A percentile compares a stretch with the other conserved stretches of the same genome.
Evolutionary conservation across 2,888 invertebrate genomes (phyloP).

Genomic region (Barypeithes pellucidus): DNA sequence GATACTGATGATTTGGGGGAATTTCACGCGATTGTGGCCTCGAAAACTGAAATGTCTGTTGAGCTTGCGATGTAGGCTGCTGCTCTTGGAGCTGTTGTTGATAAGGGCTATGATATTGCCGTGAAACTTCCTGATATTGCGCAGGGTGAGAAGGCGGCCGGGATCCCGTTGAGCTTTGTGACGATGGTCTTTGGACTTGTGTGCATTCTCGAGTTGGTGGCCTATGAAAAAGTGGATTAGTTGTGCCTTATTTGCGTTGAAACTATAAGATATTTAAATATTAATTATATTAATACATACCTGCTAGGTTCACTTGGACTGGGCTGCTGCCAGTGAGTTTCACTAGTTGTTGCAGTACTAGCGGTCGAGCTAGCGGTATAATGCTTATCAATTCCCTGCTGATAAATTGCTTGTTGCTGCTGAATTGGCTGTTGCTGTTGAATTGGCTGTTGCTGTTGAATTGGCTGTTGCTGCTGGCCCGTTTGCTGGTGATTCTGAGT

Average conservation of each 20-base stretch:
- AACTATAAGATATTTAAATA: not conserved
- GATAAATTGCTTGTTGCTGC: slow-evolving; percentile 36
- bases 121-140: slow-evolving; percentile 54
- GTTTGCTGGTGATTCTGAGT: slow-evolving; percentile 29
- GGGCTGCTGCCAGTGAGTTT: slow-evolving; percentile 55
- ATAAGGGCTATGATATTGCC: slow-evolving; percentile 49
- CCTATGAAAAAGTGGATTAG: slow-evolving; percentile 28
- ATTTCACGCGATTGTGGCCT: slow-evolving; percentile 61
- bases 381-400: slow-evolving; percentile 31
- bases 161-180: slow-evolving; percentile 58
- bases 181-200: slow-evolving; percentile 61
- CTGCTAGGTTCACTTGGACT: slow-evolving; percentile 48
- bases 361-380: slow-evolving; percentile 16
- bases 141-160: slow-evolving; percentile 55
- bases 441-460: slow-evolving; percentile 28
- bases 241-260: not conserved
- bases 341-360: slow-evolving; percentile 37
- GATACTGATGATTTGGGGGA: slow-evolving; percentile 59
- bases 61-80: slow-evolving; percentile 42
- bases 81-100: slow-evolving; percentile 56
- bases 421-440: slow-evolving; percentile 36
- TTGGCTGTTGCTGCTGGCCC: slow-evolving; percentile 31
- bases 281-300: too few relatives aligned
- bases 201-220: slow-evolving; percentile 58
- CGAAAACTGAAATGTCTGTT: slow-evolving; percentile 58